These are phyloP conservation scores for Epicauta chinensis DNA, from an alignment of 1,140 invertebrate genomes.

Conservation along the genomic window DNA sequence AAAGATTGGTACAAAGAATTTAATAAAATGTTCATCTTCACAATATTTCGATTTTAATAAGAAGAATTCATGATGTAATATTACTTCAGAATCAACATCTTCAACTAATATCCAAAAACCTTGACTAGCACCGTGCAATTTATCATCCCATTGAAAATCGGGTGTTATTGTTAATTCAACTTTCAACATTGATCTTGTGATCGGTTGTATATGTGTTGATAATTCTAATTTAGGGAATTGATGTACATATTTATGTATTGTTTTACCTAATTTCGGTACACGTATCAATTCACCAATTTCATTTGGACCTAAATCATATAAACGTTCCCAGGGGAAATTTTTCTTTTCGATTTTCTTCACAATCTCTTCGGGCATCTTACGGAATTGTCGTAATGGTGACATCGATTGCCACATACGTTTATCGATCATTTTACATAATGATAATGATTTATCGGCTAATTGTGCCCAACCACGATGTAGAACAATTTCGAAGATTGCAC, in stretches of 20 bases:
- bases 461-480: slow-evolving; percentile 91
- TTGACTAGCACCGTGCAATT: slow-evolving; percentile 91
- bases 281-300: slow-evolving; percentile 97
- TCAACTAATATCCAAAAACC: slow-evolving; percentile 99
- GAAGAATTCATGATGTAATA: slow-evolving; percentile 98
- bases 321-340: slow-evolving; percentile 85
- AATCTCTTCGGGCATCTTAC: slow-evolving; percentile 97
- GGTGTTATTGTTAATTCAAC: slow-evolving; percentile 98
- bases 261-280: slow-evolving; percentile 94
- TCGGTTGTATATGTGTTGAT: slow-evolving; percentile 94
- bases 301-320: slow-evolving; percentile 94
- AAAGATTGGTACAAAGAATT: slow-evolving; percentile 98
- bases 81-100: slow-evolving; percentile 93
- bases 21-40: slow-evolving; percentile 91
- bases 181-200: slow-evolving; percentile 88
- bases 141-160: slow-evolving; percentile 99
- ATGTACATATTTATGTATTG: slow-evolving; percentile 96
- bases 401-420: slow-evolving; percentile 99
- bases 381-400: slow-evolving; percentile 96
- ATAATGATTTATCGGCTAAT: slow-evolving; percentile 90
- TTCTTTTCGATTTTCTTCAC: slow-evolving; percentile 99
- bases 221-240: slow-evolving; percentile 95
- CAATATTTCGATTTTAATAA: slow-evolving; percentile 93
- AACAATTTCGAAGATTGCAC: slow-evolving; percentile 97
- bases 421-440: slow-evolving; percentile 98